A percentile compares a stretch with the other conserved stretches of the same genome.
phyloP scores from a whole-genome alignment of 2,113 vertebrate genomes.

The Ptilonorhynchus violaceus region DNA sequence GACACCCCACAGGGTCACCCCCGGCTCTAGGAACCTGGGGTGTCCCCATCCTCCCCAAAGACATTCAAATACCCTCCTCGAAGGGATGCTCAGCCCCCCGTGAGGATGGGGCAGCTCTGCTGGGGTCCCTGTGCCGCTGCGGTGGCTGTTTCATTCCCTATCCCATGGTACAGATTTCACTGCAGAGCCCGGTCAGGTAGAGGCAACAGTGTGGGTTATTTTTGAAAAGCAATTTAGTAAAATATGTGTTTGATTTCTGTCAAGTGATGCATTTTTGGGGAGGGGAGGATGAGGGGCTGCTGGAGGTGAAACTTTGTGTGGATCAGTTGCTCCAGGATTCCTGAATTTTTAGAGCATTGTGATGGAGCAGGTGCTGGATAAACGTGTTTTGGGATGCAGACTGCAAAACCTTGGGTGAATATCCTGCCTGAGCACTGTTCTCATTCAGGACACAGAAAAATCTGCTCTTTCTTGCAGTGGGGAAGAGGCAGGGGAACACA shows the following conservation, averaged over 20 bases:
- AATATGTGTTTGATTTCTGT: neutral
- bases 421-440: neutral
- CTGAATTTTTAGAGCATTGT: neutral
- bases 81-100: fast-evolving
- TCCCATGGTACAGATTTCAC: fast-evolving
- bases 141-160: neutral
- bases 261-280: fast-evolving
- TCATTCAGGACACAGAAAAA: neutral
- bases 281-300: neutral
- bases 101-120: neutral
- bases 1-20: neutral
- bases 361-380: neutral
- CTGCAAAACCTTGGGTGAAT: neutral
- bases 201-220: neutral
- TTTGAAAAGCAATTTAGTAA: neutral
- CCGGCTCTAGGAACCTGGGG: neutral
- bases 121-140: fast-evolving
- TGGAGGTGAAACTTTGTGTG: neutral
- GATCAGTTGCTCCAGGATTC: neutral
- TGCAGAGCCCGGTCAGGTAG: neutral
- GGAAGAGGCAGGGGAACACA: neutral
- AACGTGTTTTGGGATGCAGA: fast-evolving
- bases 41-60: neutral
- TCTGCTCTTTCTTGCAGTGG: neutral
- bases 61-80: fast-evolving